These are phyloP conservation scores for Galbula dea DNA, from an alignment of 2,113 vertebrate genomes.

Conservation along the genomic window DNA sequence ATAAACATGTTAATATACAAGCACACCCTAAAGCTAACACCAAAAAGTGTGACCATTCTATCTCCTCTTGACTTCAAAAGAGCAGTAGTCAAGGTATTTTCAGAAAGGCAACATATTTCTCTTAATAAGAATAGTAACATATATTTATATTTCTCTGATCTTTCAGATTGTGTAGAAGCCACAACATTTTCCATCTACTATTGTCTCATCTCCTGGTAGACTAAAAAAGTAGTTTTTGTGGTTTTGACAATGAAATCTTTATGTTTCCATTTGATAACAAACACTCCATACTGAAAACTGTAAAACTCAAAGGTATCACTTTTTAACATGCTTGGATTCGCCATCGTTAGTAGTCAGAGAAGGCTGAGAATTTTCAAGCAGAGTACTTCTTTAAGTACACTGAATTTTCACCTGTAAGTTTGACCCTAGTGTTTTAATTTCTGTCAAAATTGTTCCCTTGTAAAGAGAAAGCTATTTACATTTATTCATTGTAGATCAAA, in stretches of 20 bases:
- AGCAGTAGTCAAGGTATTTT: neutral
- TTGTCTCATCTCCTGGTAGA: neutral
- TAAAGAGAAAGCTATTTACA: neutral
- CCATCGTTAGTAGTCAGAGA: neutral
- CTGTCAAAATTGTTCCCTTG: neutral
- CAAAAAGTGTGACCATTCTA: neutral
- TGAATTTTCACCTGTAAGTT: neutral
- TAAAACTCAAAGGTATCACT: neutral
- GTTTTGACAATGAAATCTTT: neutral
- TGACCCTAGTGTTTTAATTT: neutral
- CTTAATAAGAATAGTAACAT: neutral
- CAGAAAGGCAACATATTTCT: neutral
- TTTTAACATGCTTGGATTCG: neutral
- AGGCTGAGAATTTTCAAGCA: neutral
- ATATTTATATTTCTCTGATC: neutral
- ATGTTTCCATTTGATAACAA: neutral
- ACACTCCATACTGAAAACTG: neutral
- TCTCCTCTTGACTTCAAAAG: conserved; percentile 9
- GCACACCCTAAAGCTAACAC: neutral
- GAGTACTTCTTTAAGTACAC: neutral
- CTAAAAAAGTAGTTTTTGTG: neutral
- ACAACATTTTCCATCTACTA: neutral
- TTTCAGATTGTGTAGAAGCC: neutral
- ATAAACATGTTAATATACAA: neutral
- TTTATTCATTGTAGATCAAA: neutral